Evolutionary conservation across 2,113 vertebrate species (phyloP).

Genomic region (Numida meleagris): DNA sequence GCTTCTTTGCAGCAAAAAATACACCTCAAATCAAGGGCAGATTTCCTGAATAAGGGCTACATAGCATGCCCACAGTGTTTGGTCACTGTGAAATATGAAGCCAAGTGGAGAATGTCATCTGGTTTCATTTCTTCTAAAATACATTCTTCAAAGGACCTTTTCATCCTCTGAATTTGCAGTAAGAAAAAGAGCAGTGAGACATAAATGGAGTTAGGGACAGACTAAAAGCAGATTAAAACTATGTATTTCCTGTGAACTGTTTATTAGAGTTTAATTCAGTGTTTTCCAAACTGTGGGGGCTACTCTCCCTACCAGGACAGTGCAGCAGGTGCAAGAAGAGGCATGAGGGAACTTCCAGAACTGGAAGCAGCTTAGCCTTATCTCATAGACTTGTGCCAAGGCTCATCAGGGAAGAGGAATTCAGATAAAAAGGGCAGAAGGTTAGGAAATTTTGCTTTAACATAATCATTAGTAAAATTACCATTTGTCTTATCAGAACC

Average conservation of each 20-base stretch:
- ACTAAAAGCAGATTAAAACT: slow-evolving; percentile 39
- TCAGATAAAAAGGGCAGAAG: not conserved
- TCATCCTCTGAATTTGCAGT: slow-evolving; percentile 47
- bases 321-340: slow-evolving; percentile 52
- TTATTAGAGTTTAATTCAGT: not conserved
- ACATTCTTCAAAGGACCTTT: slow-evolving; percentile 63
- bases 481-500: not conserved
- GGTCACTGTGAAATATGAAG: slow-evolving; percentile 62
- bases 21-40: slow-evolving; percentile 44
- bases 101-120: slow-evolving; percentile 54
- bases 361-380: not conserved
- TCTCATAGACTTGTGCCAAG: not conserved
- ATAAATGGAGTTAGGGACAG: slow-evolving; percentile 34
- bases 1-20: slow-evolving; percentile 15
- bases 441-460: not conserved
- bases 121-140: slow-evolving; percentile 61
- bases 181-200: slow-evolving; percentile 27
- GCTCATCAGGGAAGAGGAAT: not conserved
- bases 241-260: slow-evolving; percentile 28
- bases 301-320: not conserved
- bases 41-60: slow-evolving; percentile 29
- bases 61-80: slow-evolving; percentile 16
- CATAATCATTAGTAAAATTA: not conserved
- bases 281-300: not conserved
- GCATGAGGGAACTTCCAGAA: not conserved